Percentiles rank a stretch among this genome's conserved stretches.
phyloP scores from a whole-genome alignment of 2,888 invertebrate species.

The Kryphioiulus occultus region DNA sequence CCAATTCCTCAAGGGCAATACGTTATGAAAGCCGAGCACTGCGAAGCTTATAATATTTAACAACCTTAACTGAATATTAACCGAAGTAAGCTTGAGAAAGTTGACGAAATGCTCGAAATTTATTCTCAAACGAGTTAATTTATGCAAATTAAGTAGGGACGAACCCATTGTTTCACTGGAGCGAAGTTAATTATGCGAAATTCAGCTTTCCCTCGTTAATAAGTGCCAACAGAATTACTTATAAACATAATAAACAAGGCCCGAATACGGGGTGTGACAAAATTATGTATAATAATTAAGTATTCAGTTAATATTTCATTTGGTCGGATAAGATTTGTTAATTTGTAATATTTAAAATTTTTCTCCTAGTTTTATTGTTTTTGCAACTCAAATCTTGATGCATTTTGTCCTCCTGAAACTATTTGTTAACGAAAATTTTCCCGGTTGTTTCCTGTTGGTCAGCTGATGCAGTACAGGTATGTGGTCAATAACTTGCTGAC shows the following conservation, averaged over 20 bases:
- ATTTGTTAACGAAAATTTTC: too few relatives aligned
- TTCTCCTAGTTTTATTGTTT: too few relatives aligned
- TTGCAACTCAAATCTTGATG: too few relatives aligned
- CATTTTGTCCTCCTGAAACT: too few relatives aligned
- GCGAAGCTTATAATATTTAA: not conserved
- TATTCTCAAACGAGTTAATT: not conserved
- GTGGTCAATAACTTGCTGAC: not conserved
- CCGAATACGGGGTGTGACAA: not conserved
- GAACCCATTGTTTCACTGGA: not conserved
- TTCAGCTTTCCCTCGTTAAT: not conserved
- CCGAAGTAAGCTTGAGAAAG: not conserved
- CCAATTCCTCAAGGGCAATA: too few relatives aligned
- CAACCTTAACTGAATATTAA: not conserved
- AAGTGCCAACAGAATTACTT: not conserved
- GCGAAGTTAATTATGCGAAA: not conserved
- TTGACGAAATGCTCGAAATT: not conserved
- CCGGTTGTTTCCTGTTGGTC: too few relatives aligned
- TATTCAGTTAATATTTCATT: too few relatives aligned
- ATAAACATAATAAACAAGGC: not conserved
- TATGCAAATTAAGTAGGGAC: conserved; percentile 15
- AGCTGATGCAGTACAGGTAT: too few relatives aligned
- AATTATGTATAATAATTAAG: not conserved
- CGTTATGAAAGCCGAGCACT: too few relatives aligned
- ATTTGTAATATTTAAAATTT: too few relatives aligned
- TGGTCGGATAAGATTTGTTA: too few relatives aligned